Evolutionary conservation across 1,140 invertebrate species (phyloP).

Genomic region (Aplysia californica): DNA sequence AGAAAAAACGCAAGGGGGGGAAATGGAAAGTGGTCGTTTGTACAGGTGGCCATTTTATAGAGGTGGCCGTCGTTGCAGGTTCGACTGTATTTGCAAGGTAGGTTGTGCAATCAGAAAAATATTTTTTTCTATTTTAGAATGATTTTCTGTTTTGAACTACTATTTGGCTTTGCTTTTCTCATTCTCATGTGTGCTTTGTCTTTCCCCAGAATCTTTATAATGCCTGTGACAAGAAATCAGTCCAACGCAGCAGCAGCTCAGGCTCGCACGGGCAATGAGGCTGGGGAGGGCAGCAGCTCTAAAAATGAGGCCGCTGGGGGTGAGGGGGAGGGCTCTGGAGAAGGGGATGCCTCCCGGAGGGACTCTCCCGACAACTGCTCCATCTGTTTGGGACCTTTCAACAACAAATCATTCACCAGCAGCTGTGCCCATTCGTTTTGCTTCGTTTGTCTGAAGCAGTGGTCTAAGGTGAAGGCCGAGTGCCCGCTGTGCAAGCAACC

Average conservation of each 20-base stretch:
- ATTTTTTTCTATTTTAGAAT: not conserved
- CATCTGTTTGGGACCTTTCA: constrained; percentile 87
- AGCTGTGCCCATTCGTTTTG: constrained; percentile 95
- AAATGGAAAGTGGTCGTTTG: too few species aligned
- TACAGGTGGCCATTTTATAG: too few species aligned
- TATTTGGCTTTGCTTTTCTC: not conserved
- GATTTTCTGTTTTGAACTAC: not conserved
- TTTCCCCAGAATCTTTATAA: not conserved
- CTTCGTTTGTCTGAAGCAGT: constrained; percentile 90
- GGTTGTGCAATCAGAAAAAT: too few species aligned
- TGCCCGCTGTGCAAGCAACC: constrained; percentile 94
- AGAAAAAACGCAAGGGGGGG: too few species aligned
- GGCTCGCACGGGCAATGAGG: too few species aligned
- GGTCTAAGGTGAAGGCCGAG: constrained; percentile 95
- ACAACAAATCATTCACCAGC: constrained; percentile 91
- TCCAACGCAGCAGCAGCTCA: not conserved
- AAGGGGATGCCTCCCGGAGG: not conserved
- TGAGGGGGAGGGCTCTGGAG: not conserved
- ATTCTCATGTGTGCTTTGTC: not conserved
- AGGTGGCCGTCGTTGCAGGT: too few species aligned
- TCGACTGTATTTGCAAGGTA: too few species aligned
- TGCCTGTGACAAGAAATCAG: constrained; percentile 24
- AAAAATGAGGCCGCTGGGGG: not conserved
- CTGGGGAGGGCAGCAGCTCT: not conserved
- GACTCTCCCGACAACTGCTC: constrained; percentile 76